Base-by-base conservation (phyloP, 1,140 invertebrate species). In the Helicoverpa zea region DNA sequence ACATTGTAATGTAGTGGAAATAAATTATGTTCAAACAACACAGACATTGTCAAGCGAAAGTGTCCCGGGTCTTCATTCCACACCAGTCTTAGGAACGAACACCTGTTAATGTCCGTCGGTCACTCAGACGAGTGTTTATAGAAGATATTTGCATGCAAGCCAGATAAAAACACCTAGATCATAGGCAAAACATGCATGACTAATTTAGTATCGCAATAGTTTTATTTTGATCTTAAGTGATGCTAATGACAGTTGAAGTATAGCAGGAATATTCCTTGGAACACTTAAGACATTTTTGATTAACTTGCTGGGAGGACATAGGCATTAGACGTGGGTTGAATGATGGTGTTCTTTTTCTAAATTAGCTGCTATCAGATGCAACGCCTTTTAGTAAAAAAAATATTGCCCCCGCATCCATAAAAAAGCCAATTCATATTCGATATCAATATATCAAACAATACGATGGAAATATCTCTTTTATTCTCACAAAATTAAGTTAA, bases 401-500 rank as follows among this genome's bases (percentile, higher is more conserved):
- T 81, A 83, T 52, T 75, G 80, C 82, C 66, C 72, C 79, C 63
- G 78, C 59, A 79, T 75, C 81, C 81, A 77, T 73, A 83, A 82
- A 83, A 77, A 84, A 80, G 43, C 13, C 80, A 87, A 83, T 80
- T 82, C 73, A 74, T 84, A 78, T 80, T 72, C 29, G 56, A 18
- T 76, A 86, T 87, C 83, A 81, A 88, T 88, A 89, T 82, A 86
- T 87, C 89, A 93, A 91, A 89, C 86, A 81, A 84, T 83, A 47
- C 68, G 82, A 85, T 74, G 77, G 79, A 88, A 88, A 90, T 88
- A 88, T 85, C 81, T 89, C 92, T 92, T 92, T 94, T 94, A 91
- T 94, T 88, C 88, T 86, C 73, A 78, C 77, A 89, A 93, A 93
- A 94, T 94, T 94, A 92, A 92, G 92, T 95, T 94, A 95, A 82